Conservation (phyloP, 1,140 invertebrate genomes). For the Dreissena polymorpha region DNA sequence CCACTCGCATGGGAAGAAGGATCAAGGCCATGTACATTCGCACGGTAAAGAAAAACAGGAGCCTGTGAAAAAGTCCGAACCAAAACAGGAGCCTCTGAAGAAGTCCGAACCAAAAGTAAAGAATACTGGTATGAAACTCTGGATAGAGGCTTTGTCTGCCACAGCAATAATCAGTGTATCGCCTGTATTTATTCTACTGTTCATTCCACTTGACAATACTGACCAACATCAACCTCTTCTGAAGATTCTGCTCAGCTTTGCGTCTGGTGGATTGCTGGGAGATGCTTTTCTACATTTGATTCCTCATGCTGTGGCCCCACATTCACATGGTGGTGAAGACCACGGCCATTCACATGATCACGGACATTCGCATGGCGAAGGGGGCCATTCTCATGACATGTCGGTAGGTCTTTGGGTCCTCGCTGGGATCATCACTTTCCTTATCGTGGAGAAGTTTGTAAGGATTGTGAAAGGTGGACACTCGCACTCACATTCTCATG, state of each 20-base stretch:
- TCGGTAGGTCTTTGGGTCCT: constrained; percentile 94
- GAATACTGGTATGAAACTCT: constrained; percentile 65
- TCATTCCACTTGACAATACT: constrained; percentile 93
- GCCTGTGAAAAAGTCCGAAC: constrained; percentile 18
- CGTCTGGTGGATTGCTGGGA: constrained; percentile 95
- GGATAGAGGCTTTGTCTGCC: constrained; percentile 82
- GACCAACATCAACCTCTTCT: constrained; percentile 87
- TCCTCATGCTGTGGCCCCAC: constrained; percentile 92
- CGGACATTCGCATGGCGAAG: constrained; percentile 78
- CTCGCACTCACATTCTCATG: constrained; percentile 78
- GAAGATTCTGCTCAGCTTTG: constrained; percentile 95
- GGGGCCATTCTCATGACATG: constrained; percentile 85
- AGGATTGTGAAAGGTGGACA: constrained; percentile 90
- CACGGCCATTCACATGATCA: constrained; percentile 82
- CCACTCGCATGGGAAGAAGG: constrained; percentile 38
- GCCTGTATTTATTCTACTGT: constrained; percentile 95
- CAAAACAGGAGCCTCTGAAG: constrained; percentile 32
- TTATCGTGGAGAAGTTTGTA: constrained; percentile 96
- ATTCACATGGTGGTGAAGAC: constrained; percentile 77
- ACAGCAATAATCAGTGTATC: constrained; percentile 96
- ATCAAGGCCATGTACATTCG: constrained; percentile 72
- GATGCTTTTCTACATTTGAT: constrained; percentile 98
- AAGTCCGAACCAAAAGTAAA: constrained; percentile 31
- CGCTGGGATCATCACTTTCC: constrained; percentile 93
- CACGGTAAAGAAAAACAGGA: constrained; percentile 31